Evolutionary conservation across 2,888 invertebrate species (phyloP).

Genomic region (Priocnemis perturbator): DNA sequence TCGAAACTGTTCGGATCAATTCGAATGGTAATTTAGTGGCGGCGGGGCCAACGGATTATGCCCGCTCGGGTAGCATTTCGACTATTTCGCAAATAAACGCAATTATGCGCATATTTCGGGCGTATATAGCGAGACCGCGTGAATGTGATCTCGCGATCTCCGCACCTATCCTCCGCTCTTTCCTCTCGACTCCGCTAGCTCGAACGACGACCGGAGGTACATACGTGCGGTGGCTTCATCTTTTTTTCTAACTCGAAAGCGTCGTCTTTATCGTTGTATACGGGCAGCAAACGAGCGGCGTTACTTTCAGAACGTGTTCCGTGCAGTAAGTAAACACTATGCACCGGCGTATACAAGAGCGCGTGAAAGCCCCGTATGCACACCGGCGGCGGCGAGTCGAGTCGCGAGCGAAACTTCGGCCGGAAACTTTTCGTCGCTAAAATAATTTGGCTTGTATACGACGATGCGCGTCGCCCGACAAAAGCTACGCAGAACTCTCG

Average conservation of each 20-base stretch:
- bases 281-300: no score
- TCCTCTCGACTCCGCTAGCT: neutral
- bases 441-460: constrained; percentile 45
- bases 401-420: constrained; percentile 28
- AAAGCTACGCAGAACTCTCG: constrained; percentile 26
- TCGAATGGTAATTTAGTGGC: constrained; percentile 57
- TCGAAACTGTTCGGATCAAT: constrained; percentile 42
- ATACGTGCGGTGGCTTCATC: no score
- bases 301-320: no score
- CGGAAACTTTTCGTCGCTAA: constrained; percentile 49
- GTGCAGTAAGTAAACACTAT: no score
- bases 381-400: constrained; percentile 2
- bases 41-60: constrained; percentile 39
- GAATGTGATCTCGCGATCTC: constrained; percentile 10
- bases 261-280: no score
- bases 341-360: no score
- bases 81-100: constrained; percentile 21
- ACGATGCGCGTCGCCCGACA: constrained; percentile 28
- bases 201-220: no score
- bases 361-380: neutral
- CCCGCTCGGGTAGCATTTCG: constrained; percentile 34
- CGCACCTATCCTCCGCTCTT: neutral
- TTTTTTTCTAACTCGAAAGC: no score
- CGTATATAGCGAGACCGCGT: neutral
- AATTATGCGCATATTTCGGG: constrained; percentile 20